phyloP scores from a whole-genome alignment of 2,888 invertebrate genomes.

The Clostera curtula region DNA sequence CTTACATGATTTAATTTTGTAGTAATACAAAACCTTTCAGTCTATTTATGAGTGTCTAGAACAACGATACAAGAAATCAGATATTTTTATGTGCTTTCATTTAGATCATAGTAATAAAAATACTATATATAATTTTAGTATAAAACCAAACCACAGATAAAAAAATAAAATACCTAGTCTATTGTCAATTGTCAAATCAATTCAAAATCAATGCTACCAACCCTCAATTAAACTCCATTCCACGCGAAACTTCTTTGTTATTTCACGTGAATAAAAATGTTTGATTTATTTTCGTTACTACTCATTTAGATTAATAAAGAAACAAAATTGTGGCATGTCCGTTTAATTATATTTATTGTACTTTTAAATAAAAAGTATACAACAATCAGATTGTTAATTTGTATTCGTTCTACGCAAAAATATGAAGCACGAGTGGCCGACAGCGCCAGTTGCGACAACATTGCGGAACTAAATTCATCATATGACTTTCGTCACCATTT shows the following conservation, averaged over 20 bases:
- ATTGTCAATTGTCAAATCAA: too few relatives aligned
- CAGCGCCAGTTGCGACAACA: slow-evolving; percentile 66
- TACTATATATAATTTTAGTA: too few relatives aligned
- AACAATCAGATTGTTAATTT: background rate
- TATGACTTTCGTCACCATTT: slow-evolving; percentile 66
- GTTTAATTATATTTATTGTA: background rate
- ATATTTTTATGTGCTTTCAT: too few relatives aligned
- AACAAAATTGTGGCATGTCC: background rate
- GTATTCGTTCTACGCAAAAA: slow-evolving; percentile 36
- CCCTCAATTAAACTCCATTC: slow-evolving; percentile 4
- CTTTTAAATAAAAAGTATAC: background rate
- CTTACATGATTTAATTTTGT: too few relatives aligned
- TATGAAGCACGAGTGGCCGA: slow-evolving; percentile 55
- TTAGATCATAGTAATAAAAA: too few relatives aligned
- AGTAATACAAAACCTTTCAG: too few relatives aligned
- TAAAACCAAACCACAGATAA: too few relatives aligned
- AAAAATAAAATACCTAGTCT: too few relatives aligned
- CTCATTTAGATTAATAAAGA: background rate
- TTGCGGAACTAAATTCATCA: slow-evolving; percentile 62
- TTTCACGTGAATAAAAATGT: background rate
- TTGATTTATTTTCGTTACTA: too few relatives aligned
- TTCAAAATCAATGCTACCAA: background rate
- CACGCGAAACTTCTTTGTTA: background rate
- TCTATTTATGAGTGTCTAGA: too few relatives aligned
- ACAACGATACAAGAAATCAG: too few relatives aligned